phyloP scores from a whole-genome alignment of 2,888 invertebrate species.

The Eucriotettix oculatus region DNA sequence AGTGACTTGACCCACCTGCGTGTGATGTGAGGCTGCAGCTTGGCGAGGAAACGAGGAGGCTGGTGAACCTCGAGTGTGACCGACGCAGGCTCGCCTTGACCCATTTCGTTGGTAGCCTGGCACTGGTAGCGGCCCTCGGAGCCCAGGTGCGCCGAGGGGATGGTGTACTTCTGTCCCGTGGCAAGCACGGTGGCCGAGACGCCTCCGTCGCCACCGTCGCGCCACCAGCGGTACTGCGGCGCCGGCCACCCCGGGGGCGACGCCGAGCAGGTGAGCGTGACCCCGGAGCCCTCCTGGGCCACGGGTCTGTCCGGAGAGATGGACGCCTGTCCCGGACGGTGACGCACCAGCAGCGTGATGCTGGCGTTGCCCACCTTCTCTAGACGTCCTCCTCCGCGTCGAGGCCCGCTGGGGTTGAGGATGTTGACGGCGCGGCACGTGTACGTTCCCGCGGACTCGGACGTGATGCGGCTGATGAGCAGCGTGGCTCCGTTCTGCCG shows the following conservation, averaged over 20 bases:
- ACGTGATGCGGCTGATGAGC: constrained; percentile 54
- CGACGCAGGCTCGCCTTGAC: constrained; percentile 69
- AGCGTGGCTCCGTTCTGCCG: constrained; percentile 65
- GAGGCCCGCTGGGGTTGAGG: constrained; percentile 41
- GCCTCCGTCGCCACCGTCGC: constrained; percentile 45
- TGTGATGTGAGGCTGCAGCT: constrained; percentile 67
- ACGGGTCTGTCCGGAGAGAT: constrained; percentile 72
- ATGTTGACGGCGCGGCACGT: constrained; percentile 76
- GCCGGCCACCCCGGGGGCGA: constrained; percentile 87
- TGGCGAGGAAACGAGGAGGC: constrained; percentile 67
- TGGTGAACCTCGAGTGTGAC: constrained; percentile 76
- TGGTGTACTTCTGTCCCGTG: constrained; percentile 67
- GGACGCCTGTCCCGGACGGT: constrained; percentile 68
- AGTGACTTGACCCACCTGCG: constrained; percentile 21
- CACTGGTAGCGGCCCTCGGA: constrained; percentile 83
- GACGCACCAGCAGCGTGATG: constrained; percentile 66
- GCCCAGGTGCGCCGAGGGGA: constrained; percentile 66
- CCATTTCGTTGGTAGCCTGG: constrained; percentile 77
- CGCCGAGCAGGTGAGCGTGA: constrained; percentile 70
- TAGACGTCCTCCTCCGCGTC: constrained; percentile 38
- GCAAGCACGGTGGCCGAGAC: constrained; percentile 40
- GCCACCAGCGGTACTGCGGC: constrained; percentile 80
- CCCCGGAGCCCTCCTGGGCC: constrained; percentile 66
- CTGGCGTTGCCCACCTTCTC: constrained; percentile 67
- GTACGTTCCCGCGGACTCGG: constrained; percentile 78